Percentiles rank a stretch among this genome's conserved stretches.
Conservation (phyloP, 2,113 vertebrate species). For the Axis porcinus region DNA sequence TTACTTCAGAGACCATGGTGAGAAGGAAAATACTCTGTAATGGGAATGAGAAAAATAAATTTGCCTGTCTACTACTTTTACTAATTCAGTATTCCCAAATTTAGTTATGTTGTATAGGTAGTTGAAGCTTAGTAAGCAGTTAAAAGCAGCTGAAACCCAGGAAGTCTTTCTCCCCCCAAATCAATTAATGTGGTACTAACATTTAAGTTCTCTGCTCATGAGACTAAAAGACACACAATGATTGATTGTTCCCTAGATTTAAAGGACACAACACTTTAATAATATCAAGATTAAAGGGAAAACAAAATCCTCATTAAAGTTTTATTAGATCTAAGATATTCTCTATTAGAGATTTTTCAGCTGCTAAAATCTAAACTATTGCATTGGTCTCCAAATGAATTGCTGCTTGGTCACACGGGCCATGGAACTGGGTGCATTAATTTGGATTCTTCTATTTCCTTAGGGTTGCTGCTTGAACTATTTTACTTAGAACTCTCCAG, state of each 20-base stretch:
- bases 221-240: neutral
- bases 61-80: neutral
- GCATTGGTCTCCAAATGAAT: neutral
- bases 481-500: constrained; percentile 20
- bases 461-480: constrained; percentile 8
- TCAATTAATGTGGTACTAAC: neutral
- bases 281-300: constrained; percentile 10
- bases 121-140: neutral
- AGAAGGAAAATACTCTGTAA: neutral
- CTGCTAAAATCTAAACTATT: neutral
- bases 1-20: neutral
- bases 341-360: neutral
- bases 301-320: neutral
- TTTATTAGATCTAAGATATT: neutral
- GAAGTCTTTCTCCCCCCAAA: neutral
- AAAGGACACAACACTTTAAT: neutral
- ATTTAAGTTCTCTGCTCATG: neutral
- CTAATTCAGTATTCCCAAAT: neutral
- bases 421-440: neutral
- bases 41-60: neutral
- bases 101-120: neutral
- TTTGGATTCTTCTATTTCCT: constrained; percentile 41
- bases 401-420: neutral
- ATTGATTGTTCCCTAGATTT: neutral
- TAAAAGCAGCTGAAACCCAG: neutral